phyloP scores from a whole-genome alignment of 2,888 invertebrate genomes.

The Meghimatium bilineatum region DNA sequence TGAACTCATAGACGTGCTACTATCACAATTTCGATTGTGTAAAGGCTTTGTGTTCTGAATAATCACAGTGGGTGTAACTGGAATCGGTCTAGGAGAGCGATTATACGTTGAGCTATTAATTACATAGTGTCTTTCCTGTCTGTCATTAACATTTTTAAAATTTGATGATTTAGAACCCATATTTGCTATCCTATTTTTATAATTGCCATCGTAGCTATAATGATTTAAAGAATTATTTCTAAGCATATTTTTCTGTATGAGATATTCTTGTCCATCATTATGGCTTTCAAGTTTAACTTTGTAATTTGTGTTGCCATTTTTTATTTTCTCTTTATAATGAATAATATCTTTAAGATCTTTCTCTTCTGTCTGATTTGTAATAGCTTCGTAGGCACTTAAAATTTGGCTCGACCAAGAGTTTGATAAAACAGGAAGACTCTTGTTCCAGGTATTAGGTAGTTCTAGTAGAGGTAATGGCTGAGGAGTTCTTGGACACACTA shows the following conservation, averaged over 20 bases:
- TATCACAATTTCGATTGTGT: constrained; percentile 31
- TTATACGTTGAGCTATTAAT: not conserved
- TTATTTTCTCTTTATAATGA: constrained; percentile 5
- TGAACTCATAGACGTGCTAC: constrained; percentile 53
- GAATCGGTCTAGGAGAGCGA: constrained; percentile 53
- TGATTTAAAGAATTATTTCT: too few relatives aligned
- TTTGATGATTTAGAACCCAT: constrained; percentile 25
- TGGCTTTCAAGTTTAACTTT: too few relatives aligned
- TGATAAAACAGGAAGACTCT: constrained; percentile 53
- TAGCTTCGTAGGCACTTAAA: constrained; percentile 44
- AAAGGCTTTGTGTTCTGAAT: constrained; percentile 51
- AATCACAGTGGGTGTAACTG: constrained; percentile 56
- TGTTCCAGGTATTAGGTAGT: constrained; percentile 53
- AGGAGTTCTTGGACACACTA: constrained; percentile 48
- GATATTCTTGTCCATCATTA: not conserved
- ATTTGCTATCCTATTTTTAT: constrained; percentile 21
- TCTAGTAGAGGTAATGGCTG: constrained; percentile 49
- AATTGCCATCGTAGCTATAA: not conserved
- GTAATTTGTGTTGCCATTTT: not conserved
- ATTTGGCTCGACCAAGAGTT: constrained; percentile 44
- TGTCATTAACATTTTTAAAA: constrained; percentile 23
- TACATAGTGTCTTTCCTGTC: not conserved
- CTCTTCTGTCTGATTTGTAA: constrained; percentile 7
- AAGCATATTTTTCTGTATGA: not conserved
- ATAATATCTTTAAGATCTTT: constrained; percentile 39